These are phyloP conservation scores for Mus pahari DNA, from an alignment of 2,113 vertebrate species.

Conservation along the genomic window DNA sequence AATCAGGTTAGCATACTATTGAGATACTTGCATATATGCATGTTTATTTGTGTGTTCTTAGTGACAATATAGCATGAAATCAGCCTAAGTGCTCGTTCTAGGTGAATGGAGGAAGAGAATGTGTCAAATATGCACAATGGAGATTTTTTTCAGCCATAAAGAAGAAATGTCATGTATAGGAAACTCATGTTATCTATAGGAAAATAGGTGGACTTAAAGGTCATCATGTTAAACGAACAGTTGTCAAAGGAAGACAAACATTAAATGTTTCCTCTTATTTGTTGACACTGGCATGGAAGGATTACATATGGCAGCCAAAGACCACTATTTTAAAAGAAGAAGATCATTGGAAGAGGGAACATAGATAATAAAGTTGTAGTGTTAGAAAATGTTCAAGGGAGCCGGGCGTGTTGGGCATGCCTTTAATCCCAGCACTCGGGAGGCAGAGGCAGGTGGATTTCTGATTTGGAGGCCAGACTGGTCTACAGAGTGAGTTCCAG, in stretches of 20 bases:
- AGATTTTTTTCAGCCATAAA: not conserved
- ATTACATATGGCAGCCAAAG: too few relatives aligned
- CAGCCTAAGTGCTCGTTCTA: not conserved
- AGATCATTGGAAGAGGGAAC: not conserved
- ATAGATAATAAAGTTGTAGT: not conserved
- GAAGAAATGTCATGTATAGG: not conserved
- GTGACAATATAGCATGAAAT: not conserved
- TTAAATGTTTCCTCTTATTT: not conserved
- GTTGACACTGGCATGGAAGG: not conserved
- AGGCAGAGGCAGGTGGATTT: too few relatives aligned
- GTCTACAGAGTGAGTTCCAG: too few relatives aligned
- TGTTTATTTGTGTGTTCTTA: not conserved
- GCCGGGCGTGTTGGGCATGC: too few relatives aligned
- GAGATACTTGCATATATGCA: not conserved
- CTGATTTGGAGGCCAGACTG: too few relatives aligned
- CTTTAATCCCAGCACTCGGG: too few relatives aligned
- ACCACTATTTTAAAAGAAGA: not conserved
- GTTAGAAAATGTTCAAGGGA: not conserved
- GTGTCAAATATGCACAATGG: not conserved
- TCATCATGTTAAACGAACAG: not conserved
- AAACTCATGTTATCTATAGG: not conserved
- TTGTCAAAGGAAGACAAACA: not conserved
- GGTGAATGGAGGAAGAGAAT: not conserved
- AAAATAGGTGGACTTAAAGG: not conserved
- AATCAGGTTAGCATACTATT: not conserved